Conservation (phyloP, 2,797 vertebrate genomes). For the Jordanella pulchra region DNA sequence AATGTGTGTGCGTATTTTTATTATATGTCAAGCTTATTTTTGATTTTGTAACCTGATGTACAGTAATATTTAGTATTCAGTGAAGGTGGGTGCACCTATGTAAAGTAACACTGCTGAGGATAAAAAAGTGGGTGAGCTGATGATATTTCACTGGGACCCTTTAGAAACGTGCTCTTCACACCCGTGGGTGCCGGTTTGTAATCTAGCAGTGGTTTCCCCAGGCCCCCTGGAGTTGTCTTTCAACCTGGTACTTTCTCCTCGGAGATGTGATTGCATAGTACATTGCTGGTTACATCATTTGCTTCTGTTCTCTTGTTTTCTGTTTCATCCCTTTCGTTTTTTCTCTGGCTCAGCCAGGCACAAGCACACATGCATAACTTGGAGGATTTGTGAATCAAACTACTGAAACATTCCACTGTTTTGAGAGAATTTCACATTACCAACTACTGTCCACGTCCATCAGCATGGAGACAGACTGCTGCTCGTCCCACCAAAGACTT, state of each 20-base stretch:
- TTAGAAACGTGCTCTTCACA: conserved; percentile 33
- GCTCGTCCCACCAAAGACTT: conserved; percentile 81
- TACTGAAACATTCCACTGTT: conserved; percentile 83
- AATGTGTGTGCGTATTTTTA: conserved; percentile 60
- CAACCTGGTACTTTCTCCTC: conserved; percentile 57
- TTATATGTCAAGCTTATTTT: conserved; percentile 70
- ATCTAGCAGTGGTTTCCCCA: conserved; percentile 6
- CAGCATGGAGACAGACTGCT: conserved; percentile 45
- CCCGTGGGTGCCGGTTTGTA: conserved; percentile 35
- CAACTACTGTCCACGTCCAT: conserved; percentile 62
- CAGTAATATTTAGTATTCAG: conserved; percentile 69
- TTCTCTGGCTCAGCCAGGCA: conserved; percentile 51
- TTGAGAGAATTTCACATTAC: conserved; percentile 58
- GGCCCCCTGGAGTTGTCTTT: conserved; percentile 41
- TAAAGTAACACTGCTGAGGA: conserved; percentile 61
- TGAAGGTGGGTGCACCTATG: conserved; percentile 60
- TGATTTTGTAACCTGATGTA: conserved; percentile 71
- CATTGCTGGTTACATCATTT: conserved; percentile 59
- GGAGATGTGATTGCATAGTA: conserved; percentile 64
- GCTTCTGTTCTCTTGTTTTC: conserved; percentile 49
- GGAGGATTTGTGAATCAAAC: conserved; percentile 69
- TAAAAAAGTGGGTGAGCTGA: conserved; percentile 39
- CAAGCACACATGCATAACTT: conserved; percentile 61
- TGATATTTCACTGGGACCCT: conserved; percentile 48
- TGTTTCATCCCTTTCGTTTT: conserved; percentile 52